Base-by-base conservation (phyloP, 2,113 vertebrate species). In the Natator depressus region DNA sequence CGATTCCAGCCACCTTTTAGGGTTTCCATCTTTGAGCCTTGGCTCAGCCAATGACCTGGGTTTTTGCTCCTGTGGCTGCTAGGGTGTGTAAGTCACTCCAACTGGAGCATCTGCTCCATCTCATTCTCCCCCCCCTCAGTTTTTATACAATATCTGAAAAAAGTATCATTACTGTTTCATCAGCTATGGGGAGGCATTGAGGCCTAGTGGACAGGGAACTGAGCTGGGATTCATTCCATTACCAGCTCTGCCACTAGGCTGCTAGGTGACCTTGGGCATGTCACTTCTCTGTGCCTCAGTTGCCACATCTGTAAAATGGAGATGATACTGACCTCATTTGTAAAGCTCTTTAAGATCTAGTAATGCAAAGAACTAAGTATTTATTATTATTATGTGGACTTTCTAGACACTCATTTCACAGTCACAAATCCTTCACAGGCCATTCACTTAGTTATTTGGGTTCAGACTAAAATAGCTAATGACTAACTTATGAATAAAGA, bases 401-500 rank as follows among this genome's bases (percentile, higher is more conserved):
- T 59, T 78, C 91, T 8, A 81, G 89, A 72, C 75, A 2, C 94
- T 84, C 92, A 83, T 87, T 90, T 42, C 87, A 86, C 93, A 87
- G 93, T 94, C 91, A 90, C 91, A 94, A 89, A 93, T 90, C 90
- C 95, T 93, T 95, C 82, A 96, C 94, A 98, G 84, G 97, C 81
- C 95, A 88, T 96, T 97, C 93, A 88, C 96, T 98, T 96, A 57
- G 90, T 81, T 97, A 97, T 94, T 92, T 94, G 80, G 14, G 87
- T 82, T 88, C 75, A 55, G 78, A 80, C 93, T 89, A 54, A 92
- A 97, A 93, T 80, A 97, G 95, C 93, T 91, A 96, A 97, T 96
- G 96, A 97, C 91, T 98, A 97, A 96, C 93, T 96, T 89, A 96
- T 98, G 97, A 98, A 97, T 93, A 94, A 89, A 97, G 96, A 98